Evolutionary conservation across 2,113 vertebrate genomes (phyloP).

Genomic region (Mungos mungo): DNA sequence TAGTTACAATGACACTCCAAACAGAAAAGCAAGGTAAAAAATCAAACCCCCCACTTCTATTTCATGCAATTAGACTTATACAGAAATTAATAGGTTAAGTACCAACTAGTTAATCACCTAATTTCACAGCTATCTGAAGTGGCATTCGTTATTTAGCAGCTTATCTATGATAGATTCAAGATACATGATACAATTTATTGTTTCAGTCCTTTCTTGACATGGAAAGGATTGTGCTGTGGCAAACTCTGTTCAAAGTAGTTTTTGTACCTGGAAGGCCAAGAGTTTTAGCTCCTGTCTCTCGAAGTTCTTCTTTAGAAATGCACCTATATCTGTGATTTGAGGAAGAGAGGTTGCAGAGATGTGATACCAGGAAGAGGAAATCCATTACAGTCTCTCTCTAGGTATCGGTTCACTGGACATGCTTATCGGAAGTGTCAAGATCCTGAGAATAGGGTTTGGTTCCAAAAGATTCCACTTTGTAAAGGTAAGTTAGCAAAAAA

Average conservation of each 20-base stretch:
- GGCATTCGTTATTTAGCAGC: too few relatives aligned
- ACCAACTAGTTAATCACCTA: too few relatives aligned
- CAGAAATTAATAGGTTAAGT: too few relatives aligned
- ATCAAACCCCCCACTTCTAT: too few relatives aligned
- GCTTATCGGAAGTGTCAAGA: conserved; percentile 62
- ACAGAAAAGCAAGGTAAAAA: too few relatives aligned
- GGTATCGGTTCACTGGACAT: conserved; percentile 43
- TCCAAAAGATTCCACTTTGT: conserved; percentile 58
- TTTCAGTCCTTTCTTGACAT: neutral
- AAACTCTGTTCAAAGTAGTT: neutral
- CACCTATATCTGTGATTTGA: neutral
- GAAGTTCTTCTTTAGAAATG: neutral
- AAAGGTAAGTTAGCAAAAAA: conserved; percentile 50
- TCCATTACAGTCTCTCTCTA: conserved; percentile 31
- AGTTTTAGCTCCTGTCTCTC: neutral
- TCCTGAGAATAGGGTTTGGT: conserved; percentile 57
- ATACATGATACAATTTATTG: too few relatives aligned
- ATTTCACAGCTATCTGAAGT: too few relatives aligned
- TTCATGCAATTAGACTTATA: too few relatives aligned
- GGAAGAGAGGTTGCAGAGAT: neutral
- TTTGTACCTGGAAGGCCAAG: neutral
- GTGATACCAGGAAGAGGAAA: neutral
- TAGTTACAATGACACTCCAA: too few relatives aligned
- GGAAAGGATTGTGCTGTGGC: neutral
- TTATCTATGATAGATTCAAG: too few relatives aligned